A percentile compares a stretch with the other conserved stretches of the same genome.
phyloP scores from a whole-genome alignment of 2,888 invertebrate genomes.

The Selenia dentaria region DNA sequence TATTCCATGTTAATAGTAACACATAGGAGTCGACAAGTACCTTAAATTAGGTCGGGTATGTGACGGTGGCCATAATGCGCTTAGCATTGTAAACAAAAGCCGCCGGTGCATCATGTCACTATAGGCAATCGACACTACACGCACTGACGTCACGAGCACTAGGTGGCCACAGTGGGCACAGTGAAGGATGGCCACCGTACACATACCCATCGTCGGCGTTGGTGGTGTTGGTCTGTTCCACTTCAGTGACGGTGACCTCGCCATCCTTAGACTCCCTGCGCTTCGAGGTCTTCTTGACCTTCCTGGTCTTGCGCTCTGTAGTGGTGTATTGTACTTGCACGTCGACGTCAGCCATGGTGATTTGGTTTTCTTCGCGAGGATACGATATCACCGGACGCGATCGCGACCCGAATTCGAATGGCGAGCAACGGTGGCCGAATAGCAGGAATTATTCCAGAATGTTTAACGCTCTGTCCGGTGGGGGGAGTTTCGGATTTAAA shows the following conservation, averaged over 20 bases:
- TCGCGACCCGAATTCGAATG: constrained; percentile 85
- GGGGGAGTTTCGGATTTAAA: constrained; percentile 83
- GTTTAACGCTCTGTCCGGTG: constrained; percentile 70
- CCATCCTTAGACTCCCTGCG: constrained; percentile 90
- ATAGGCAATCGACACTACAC: constrained; percentile 54
- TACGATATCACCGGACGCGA: constrained; percentile 79
- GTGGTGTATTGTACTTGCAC: constrained; percentile 93
- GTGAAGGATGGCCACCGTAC: constrained; percentile 82
- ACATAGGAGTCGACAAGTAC: constrained; percentile 53
- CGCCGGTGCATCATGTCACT: constrained; percentile 37
- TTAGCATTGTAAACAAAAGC: constrained; percentile 40
- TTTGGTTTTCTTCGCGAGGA: constrained; percentile 52
- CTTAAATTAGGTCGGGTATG: constrained; percentile 83
- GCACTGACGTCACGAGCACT: constrained; percentile 57
- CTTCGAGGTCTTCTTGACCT: constrained; percentile 93
- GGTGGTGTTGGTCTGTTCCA: constrained; percentile 87
- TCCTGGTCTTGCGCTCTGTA: constrained; percentile 95
- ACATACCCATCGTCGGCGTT: constrained; percentile 93
- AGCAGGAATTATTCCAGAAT: constrained; percentile 85
- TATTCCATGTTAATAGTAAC: neutral
- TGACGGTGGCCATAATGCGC: constrained; percentile 76
- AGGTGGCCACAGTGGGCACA: constrained; percentile 46
- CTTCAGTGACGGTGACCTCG: constrained; percentile 93
- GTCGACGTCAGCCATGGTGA: constrained; percentile 95
- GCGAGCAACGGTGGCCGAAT: constrained; percentile 77